These are phyloP conservation scores for Ophion slaviceki DNA, from an alignment of 2,888 invertebrate genomes.

Conservation along the genomic window DNA sequence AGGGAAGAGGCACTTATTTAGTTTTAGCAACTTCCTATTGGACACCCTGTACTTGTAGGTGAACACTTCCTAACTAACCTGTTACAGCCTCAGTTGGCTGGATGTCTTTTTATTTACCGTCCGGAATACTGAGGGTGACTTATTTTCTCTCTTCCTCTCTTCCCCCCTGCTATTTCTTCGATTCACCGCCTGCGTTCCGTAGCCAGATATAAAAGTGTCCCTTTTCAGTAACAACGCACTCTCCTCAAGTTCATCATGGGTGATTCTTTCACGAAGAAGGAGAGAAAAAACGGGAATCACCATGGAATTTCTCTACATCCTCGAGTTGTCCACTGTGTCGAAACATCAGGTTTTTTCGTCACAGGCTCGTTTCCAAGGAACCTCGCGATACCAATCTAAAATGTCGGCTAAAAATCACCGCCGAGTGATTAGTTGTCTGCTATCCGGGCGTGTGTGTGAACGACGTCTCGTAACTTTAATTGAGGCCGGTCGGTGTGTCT, in stretches of 20 bases:
- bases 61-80: constrained; percentile 63
- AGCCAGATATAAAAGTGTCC: constrained; percentile 8
- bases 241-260: not conserved
- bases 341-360: constrained; percentile 13
- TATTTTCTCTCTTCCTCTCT: not conserved
- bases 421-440: constrained; percentile 32
- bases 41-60: too few species aligned
- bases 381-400: constrained; percentile 17
- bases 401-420: constrained; percentile 1
- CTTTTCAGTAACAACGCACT: not conserved
- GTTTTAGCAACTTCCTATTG: too few species aligned
- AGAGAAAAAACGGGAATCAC: too few species aligned
- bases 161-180: not conserved
- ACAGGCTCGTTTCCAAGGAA: constrained; percentile 30
- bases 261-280: constrained; percentile 8
- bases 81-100: constrained; percentile 19
- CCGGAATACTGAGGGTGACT: not conserved
- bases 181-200: not conserved
- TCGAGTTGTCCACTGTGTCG: not conserved
- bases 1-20: too few species aligned
- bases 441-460: constrained; percentile 13
- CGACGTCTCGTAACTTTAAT: constrained; percentile 27
- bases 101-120: constrained; percentile 26
- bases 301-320: constrained; percentile 17
- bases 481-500: constrained; percentile 17